These are phyloP conservation scores for Hypotaenidia philippensis DNA, from an alignment of 2,797 vertebrate genomes.

Conservation along the genomic window DNA sequence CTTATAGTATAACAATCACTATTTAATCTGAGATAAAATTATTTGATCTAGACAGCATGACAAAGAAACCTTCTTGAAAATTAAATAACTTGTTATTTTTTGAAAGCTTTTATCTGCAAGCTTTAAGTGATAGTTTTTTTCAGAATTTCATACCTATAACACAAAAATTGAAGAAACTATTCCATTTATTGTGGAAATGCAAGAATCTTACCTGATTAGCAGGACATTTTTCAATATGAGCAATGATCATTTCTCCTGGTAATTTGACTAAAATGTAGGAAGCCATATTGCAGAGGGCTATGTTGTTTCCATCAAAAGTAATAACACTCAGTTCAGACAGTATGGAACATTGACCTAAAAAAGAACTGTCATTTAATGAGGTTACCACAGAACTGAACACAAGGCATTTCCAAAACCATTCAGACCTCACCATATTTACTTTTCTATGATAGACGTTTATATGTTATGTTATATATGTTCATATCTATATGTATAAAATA, in stretches of 20 bases:
- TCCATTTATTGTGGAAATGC: neutral
- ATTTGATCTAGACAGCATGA: neutral
- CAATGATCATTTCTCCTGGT: conserved; percentile 91
- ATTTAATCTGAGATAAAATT: neutral
- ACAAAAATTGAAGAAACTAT: neutral
- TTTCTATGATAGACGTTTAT: neutral
- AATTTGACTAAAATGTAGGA: conserved; percentile 94
- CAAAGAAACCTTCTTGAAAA: neutral
- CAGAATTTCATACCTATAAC: neutral
- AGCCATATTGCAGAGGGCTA: conserved; percentile 93
- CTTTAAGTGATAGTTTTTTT: neutral
- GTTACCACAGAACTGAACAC: neutral
- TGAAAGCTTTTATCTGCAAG: neutral
- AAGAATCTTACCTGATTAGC: conserved; percentile 88
- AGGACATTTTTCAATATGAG: conserved; percentile 94
- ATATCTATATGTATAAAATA: no score
- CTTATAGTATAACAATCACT: neutral
- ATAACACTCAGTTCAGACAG: conserved; percentile 95
- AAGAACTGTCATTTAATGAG: conserved; percentile 50
- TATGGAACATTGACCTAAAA: conserved; percentile 93
- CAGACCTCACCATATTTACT: neutral
- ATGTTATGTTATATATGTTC: no score
- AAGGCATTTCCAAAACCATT: neutral
- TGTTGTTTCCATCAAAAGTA: conserved; percentile 97
- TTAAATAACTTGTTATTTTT: neutral